These are phyloP conservation scores for Gerris buenoi DNA, from an alignment of 1,140 invertebrate genomes.

Conservation along the genomic window DNA sequence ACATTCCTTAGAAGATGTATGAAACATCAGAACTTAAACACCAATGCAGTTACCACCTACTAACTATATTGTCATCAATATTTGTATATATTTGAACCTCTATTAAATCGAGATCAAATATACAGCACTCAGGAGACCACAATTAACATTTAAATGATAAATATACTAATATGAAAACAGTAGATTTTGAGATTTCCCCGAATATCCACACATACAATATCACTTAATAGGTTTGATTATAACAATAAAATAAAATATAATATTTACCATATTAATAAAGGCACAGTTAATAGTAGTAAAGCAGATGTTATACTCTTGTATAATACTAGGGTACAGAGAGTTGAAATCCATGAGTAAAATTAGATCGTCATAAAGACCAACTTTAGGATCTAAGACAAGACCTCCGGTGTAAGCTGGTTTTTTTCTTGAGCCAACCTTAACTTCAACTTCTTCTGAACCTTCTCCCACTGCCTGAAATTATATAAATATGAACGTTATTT, in stretches of 20 bases:
- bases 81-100: no score
- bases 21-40: no score
- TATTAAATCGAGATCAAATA: no score
- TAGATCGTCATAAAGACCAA: slow-evolving; percentile 90
- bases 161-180: no score
- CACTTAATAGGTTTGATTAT: not conserved
- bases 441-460: slow-evolving; percentile 23
- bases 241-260: not conserved
- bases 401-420: slow-evolving; percentile 88
- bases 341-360: slow-evolving; percentile 98
- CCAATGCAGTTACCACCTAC: no score
- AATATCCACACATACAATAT: slow-evolving; percentile 5
- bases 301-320: slow-evolving; percentile 98
- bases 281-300: slow-evolving; percentile 74
- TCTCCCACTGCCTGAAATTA: no score
- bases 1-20: no score
- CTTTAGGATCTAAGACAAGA: slow-evolving; percentile 90
- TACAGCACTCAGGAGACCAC: no score
- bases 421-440: slow-evolving; percentile 34
- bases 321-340: slow-evolving; percentile 97
- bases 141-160: no score
- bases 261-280: slow-evolving; percentile 15
- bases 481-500: no score
- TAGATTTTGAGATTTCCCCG: no score
- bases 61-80: no score